Conservation (phyloP, 2,113 vertebrate genomes). For the Centropus unirufus region DNA sequence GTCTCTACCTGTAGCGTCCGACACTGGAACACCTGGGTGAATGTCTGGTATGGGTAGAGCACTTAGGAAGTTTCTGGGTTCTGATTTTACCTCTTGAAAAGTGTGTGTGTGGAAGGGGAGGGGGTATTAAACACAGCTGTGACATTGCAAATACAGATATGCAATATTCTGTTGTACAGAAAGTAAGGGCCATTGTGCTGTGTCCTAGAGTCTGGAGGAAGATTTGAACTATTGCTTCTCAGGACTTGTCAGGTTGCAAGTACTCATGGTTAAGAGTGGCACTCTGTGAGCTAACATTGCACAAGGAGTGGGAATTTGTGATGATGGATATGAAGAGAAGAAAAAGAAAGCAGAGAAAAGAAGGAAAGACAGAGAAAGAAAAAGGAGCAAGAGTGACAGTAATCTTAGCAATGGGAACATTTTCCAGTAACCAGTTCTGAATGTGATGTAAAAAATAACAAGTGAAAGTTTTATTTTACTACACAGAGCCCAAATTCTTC, state of each 20-base stretch:
- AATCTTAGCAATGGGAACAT: slow-evolving; percentile 39
- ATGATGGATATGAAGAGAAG: not conserved
- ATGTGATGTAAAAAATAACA: slow-evolving; percentile 67
- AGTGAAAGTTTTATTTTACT: slow-evolving; percentile 70
- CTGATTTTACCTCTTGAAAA: not conserved
- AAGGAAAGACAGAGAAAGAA: not conserved
- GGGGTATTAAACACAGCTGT: not conserved
- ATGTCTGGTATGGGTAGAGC: not conserved
- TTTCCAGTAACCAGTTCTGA: slow-evolving; percentile 53
- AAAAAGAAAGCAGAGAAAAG: not conserved
- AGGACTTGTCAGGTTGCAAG: not conserved
- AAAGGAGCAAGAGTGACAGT: slow-evolving; percentile 4
- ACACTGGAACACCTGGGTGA: not conserved
- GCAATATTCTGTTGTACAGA: not conserved
- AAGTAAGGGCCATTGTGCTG: not conserved
- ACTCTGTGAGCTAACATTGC: not conserved
- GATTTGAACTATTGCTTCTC: not conserved
- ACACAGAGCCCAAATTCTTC: slow-evolving; percentile 51
- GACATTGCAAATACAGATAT: not conserved
- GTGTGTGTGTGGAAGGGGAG: rapidly evolving
- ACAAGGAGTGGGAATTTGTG: not conserved
- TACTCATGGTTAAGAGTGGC: not conserved
- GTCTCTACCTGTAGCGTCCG: not conserved
- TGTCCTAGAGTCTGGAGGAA: not conserved
- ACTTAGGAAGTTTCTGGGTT: not conserved